Evolutionary conservation across 2,888 invertebrate species (phyloP).

Genomic region (Dorcus parallelipipedus): DNA sequence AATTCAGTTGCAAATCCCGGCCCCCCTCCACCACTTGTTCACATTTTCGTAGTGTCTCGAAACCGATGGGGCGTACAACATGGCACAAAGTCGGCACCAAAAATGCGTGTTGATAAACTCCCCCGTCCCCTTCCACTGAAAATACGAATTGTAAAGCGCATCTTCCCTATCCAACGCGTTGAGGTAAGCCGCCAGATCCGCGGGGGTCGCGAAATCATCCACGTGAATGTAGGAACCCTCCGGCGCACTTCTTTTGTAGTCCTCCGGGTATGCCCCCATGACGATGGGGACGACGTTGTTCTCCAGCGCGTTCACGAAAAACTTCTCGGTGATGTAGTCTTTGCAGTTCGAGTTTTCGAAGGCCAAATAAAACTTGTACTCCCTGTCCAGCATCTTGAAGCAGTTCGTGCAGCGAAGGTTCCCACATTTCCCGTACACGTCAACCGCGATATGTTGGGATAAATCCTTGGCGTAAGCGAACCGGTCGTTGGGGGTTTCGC

Average conservation of each 20-base stretch:
- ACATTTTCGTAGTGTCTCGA: slow-evolving; percentile 72
- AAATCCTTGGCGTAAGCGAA: slow-evolving; percentile 84
- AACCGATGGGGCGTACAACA: slow-evolving; percentile 66
- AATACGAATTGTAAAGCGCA: slow-evolving; percentile 89
- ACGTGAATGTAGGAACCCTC: slow-evolving; percentile 92
- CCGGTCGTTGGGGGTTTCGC: slow-evolving; percentile 87
- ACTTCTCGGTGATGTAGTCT: slow-evolving; percentile 96
- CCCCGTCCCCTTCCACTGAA: slow-evolving; percentile 88
- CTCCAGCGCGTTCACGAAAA: slow-evolving; percentile 89
- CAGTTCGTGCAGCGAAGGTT: slow-evolving; percentile 85
- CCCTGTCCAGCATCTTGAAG: slow-evolving; percentile 83
- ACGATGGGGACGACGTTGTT: slow-evolving; percentile 89
- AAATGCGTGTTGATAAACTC: slow-evolving; percentile 95
- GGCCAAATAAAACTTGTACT: slow-evolving; percentile 95
- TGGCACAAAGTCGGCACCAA: slow-evolving; percentile 86
- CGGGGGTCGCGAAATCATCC: slow-evolving; percentile 87
- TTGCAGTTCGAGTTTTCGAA: slow-evolving; percentile 97
- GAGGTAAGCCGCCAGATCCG: slow-evolving; percentile 83
- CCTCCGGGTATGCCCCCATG: slow-evolving; percentile 91
- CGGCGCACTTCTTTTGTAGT: slow-evolving; percentile 86
- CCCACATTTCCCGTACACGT: slow-evolving; percentile 91
- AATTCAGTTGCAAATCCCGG: slow-evolving; percentile 62
- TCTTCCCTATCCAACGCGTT: slow-evolving; percentile 83
- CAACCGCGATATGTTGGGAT: slow-evolving; percentile 75
- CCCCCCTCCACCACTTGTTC: slow-evolving; percentile 90